phyloP scores from a whole-genome alignment of 2,888 invertebrate species.

The Tetropium fuscum region DNA sequence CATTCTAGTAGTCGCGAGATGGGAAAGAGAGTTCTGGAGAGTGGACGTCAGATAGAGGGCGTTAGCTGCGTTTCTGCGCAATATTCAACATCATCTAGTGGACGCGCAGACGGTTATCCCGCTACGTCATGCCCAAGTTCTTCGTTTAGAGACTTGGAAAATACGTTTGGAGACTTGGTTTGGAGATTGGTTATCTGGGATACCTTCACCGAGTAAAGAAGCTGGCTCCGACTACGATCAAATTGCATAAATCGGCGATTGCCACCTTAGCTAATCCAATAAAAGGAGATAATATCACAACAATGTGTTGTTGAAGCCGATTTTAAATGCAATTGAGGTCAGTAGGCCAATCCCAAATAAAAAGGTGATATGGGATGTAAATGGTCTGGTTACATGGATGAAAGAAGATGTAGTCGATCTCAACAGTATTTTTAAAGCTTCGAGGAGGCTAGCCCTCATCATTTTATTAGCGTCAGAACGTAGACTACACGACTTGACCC shows the following conservation, averaged over 20 bases:
- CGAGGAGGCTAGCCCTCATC: constrained; percentile 25
- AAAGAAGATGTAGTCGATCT: background rate
- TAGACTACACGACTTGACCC: constrained; percentile 27
- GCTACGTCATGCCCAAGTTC: background rate
- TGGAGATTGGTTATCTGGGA: too few relatives aligned
- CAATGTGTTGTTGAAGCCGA: background rate
- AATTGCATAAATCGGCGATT: too few relatives aligned
- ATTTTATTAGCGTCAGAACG: constrained; percentile 27
- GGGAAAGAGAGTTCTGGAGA: constrained; percentile 51
- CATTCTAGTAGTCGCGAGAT: constrained; percentile 46
- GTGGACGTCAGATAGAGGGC: constrained; percentile 55
- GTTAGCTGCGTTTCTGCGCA: constrained; percentile 23
- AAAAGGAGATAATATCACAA: background rate
- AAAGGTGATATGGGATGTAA: constrained; percentile 1
- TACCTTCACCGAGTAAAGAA: too few relatives aligned
- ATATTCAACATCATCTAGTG: background rate
- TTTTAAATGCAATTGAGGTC: background rate
- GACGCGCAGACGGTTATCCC: background rate
- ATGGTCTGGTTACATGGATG: constrained; percentile 11
- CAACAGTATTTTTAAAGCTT: constrained; percentile 18
- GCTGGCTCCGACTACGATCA: too few relatives aligned
- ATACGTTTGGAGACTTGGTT: too few relatives aligned
- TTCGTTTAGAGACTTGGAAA: constrained; percentile 20
- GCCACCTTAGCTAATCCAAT: background rate
- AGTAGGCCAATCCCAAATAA: background rate